Base-by-base conservation (phyloP, 2,113 vertebrate species). In the Monarcha castaneiventris region DNA sequence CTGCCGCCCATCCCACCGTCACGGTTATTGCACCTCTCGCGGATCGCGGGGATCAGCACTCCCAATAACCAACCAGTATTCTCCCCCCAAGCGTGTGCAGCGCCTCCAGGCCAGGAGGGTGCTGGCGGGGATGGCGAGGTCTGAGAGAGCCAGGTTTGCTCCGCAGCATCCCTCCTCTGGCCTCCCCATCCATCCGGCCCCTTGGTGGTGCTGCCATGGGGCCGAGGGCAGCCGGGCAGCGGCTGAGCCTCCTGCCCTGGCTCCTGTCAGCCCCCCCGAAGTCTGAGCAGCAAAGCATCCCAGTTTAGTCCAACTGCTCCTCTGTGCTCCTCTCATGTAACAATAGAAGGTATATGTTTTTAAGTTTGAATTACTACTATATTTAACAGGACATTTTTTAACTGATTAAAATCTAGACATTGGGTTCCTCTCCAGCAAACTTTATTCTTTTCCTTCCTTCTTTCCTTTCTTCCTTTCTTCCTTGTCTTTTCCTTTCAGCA, bases 341-440 rank as follows among this genome's bases (percentile, higher is more conserved):
- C 98, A 97, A 90, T 96, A 97, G 94, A 97, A 97, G 97, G 92
- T 97, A 93, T 96, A 96, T 98, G 94, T 97, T 97, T 96, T 98
- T 97, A 97, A 97, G 96, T 97, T 98, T 95, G 89, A 97, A 76
- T 95, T 97, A 97, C 97, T 98, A 97, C 97, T 98, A 78, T 98
- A 97, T 97, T 98, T 98, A 98, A 98, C 97, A 98, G 98, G 97
- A 97, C 96, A 95, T 97, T 97, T 97, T 93, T 98, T 97, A 98
- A 98, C 97, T 98, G 97, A 98, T 98, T 98, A 97, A 98, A 98
- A 98, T 97, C 97, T 96, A 97, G 97, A 96, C 88, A 68, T 95
- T 97, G 97, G 97, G 96, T 97, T 97, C 95, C 96, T 97, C 96
- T 97, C 96, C 84, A 97, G 94, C 91, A 91, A 97, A 96, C 92